These are phyloP conservation scores for Etia nguti DNA, from an alignment of 2,113 vertebrate genomes.

Conservation along the genomic window DNA sequence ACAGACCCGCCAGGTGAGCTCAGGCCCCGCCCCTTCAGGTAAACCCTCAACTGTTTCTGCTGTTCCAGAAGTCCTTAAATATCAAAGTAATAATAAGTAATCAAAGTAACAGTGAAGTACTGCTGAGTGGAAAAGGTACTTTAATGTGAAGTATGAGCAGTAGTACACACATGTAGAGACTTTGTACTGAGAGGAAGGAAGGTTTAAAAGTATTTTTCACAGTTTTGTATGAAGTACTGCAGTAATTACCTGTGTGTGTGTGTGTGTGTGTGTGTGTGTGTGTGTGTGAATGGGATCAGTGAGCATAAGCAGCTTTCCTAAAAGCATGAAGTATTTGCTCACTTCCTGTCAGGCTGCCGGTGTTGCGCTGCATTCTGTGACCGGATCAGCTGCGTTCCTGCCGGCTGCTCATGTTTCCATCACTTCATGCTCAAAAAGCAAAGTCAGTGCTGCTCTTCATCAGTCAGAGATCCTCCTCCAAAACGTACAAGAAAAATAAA, in stretches of 20 bases:
- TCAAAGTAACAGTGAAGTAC: not conserved
- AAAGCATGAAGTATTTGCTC: not conserved
- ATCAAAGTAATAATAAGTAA: not conserved
- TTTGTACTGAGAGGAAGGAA: not conserved
- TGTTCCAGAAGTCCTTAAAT: not conserved
- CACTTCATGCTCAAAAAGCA: not conserved
- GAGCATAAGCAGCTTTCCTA: not conserved
- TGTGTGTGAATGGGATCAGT: not conserved
- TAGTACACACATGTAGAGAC: not conserved
- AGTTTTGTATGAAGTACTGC: not conserved
- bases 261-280: not conserved
- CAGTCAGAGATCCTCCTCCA: not conserved
- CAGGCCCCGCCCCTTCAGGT: constrained; percentile 11
- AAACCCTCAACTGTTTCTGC: not conserved
- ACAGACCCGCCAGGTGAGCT: not conserved
- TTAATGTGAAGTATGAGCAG: not conserved
- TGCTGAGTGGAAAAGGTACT: not conserved
- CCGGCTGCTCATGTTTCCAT: not conserved
- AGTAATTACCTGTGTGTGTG: not conserved
- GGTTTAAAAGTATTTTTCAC: not conserved
- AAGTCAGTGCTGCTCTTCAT: not conserved
- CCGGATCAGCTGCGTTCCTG: not conserved
- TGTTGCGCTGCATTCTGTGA: not conserved
- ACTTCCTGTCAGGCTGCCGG: not conserved
- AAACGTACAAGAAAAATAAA: not conserved